Evolutionary conservation across 2,888 invertebrate species (phyloP), one percentile per base, ranked within the genome.

Genomic region (Abrostola tripartita): DNA sequence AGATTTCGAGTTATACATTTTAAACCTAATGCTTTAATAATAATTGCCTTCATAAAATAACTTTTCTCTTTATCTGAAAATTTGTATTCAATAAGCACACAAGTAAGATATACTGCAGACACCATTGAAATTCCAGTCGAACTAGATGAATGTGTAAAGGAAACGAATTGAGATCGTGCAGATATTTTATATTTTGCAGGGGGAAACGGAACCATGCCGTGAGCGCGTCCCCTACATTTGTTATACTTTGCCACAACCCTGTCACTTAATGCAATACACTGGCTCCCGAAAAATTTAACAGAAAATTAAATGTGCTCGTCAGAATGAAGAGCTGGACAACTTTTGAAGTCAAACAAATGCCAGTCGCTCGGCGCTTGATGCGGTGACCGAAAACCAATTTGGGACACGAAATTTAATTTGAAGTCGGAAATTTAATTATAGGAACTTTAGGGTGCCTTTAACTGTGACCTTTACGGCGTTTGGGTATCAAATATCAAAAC

Each of bases 311-410:
- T 52, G 65, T 56, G 50, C 59, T 50, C 55, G 42, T 55, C 38
- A 62, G 37, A 58, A 60, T 54, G 40, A 47, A 61, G 41, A 40
- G 56, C 50, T 55, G 52, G 37, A 63, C 36, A 49, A 65, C 57
- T 58, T 75, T 62, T 62, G 59, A 78, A 76, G 76, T 70, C 73
- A 73, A 76, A 74, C 63, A 76, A 78, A 72, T 68, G 77, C 62
- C 68, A 24, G 24, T 24, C 24, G 77, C 76, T 80, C 71, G 61
- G 57, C 40, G 38, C 36, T 77, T 83, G 80, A 81, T 81, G 83
- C 78, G 83, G 81, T 79, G 81, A 84, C 81, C 74, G 80, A 84
- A 86, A 87, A 85, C 78, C 83, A 82, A 87, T 87, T 85, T 81
- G 64, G 75, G 70, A 76, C 78, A 64, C 74, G 75, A 86, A 85